phyloP scores from a whole-genome alignment of 2,797 vertebrate genomes.

The Limnodromus scolopaceus region DNA sequence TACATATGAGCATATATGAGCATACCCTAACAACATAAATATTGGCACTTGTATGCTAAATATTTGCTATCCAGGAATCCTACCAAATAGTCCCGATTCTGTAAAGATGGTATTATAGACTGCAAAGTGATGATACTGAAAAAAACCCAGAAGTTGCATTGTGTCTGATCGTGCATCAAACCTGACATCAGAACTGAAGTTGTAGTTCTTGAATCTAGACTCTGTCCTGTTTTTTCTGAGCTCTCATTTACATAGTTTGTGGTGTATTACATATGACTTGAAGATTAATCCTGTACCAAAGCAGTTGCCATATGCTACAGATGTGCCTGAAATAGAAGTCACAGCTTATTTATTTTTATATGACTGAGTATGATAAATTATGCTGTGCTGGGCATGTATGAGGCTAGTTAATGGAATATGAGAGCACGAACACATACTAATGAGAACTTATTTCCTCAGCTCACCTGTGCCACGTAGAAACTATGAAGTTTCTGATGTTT shows the following conservation, averaged over 20 bases:
- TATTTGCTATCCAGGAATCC: background rate
- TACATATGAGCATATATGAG: background rate
- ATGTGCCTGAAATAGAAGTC: background rate
- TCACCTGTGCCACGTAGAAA: constrained; percentile 97
- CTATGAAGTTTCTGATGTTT: constrained; percentile 93
- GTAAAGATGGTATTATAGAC: background rate
- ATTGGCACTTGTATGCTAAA: background rate
- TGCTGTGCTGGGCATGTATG: background rate
- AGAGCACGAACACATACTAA: background rate
- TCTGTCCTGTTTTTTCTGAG: background rate
- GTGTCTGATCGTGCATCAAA: background rate
- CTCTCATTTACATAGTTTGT: background rate
- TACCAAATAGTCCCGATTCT: background rate
- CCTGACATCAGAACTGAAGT: background rate
- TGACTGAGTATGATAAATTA: background rate
- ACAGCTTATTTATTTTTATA: background rate
- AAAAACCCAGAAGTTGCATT: background rate
- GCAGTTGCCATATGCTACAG: background rate
- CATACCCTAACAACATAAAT: background rate
- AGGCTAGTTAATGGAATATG: background rate
- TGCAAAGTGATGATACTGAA: background rate
- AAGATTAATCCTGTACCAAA: background rate
- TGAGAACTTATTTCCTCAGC: background rate
- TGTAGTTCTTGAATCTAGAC: background rate
- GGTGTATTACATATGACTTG: background rate